phyloP scores from a whole-genome alignment of 1,140 invertebrate genomes.

The Meloidogyne exigua region DNA sequence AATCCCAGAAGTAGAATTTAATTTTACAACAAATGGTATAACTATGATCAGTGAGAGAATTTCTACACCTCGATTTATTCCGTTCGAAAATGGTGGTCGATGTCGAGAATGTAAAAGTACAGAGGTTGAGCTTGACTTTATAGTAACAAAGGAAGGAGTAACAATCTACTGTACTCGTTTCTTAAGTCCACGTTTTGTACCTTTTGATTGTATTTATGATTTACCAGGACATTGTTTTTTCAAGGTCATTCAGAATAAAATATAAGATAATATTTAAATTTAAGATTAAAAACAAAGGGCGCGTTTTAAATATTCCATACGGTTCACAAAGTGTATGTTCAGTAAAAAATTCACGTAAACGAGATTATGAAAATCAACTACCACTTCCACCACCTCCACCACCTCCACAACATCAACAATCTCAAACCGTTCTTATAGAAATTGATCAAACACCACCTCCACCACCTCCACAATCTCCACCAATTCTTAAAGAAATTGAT shows the following conservation, averaged over 20 bases:
- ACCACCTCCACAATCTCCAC: too few relatives aligned
- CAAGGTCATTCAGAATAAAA: neutral
- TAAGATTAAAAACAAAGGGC: conserved; percentile 8
- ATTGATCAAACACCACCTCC: too few relatives aligned
- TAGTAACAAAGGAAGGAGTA: conserved; percentile 10
- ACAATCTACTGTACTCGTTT: conserved; percentile 7
- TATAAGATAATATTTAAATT: neutral
- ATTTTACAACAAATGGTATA: neutral
- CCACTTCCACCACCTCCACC: neutral
- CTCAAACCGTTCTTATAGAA: too few relatives aligned
- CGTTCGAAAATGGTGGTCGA: neutral
- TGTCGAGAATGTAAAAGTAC: conserved; percentile 11
- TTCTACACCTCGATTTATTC: neutral
- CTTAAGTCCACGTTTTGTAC: neutral
- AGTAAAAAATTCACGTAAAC: too few relatives aligned
- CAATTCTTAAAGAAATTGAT: too few relatives aligned
- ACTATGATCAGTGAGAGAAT: neutral
- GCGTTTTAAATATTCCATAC: neutral
- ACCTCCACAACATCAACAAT: too few relatives aligned
- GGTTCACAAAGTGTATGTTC: neutral
- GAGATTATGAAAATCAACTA: too few relatives aligned
- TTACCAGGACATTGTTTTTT: conserved; percentile 7
- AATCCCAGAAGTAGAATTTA: neutral
- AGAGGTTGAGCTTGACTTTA: neutral
- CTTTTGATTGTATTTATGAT: conserved; percentile 7